Base-by-base conservation (phyloP, 2,797 vertebrate genomes). In the Meriones psammophilus region DNA sequence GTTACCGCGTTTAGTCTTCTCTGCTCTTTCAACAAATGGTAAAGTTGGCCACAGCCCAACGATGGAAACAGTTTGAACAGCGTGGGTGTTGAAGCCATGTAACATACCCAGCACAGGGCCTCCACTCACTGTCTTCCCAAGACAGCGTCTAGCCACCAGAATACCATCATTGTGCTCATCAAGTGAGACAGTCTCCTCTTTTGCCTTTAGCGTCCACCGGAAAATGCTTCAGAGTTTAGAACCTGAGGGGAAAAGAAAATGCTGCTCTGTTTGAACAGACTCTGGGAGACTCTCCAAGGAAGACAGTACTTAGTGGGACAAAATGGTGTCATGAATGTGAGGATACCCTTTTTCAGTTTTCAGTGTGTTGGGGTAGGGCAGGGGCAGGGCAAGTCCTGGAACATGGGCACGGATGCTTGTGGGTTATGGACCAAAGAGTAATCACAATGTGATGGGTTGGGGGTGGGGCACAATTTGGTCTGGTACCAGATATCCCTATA, bases 1-100 rank as follows among this genome's bases (percentile, higher is more conserved):
- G 71, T 95, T 74, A 89, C 62, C 68, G 95, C 89, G 79, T 33
- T 95, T 87, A 79, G 81, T 66, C 8, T 81, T 91, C 88, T 20
- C 24, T 39, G 42, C 54, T 66, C 84, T 85, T 88, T 46, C 36
- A 64, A 54, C 13, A 74, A 88, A 54, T 36, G 54, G 39, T 73
- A 78, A 74, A 54, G 26, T 60, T 92, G 10, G 33, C 56, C 8
- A 58, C 8, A 58, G 39, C 26, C 22, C 39, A 46, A 10, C 30
- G 62, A 10, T 20, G 13, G 46, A 42, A 69, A 77, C 33, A 33
- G 39, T 50, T 50, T 66, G 56, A 69, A 39, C 30, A 50, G n/a
- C 6, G 78, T 2, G 3, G 12, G 14, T 13, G 15, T 24, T 50
- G 28, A 8, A n/a, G 28, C 26, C 24, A 0, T 15, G 14, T n/a